Evolutionary conservation across 2,888 invertebrate species (phyloP), one percentile per base, ranked within the genome.

Genomic region (Sarcophaga variegata): DNA sequence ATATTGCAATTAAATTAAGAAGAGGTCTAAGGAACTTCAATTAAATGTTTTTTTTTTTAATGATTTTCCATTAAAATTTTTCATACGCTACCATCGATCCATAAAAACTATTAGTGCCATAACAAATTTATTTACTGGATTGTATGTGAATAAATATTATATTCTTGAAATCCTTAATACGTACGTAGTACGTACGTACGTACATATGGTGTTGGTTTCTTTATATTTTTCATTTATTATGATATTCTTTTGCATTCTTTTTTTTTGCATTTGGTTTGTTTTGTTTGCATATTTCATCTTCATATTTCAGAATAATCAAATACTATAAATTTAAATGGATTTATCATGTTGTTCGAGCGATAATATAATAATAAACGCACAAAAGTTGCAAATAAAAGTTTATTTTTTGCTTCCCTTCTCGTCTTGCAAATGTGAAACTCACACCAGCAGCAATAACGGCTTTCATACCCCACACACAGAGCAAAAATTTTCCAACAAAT

Each of bases 311-410:
- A 70, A 17, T 71, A 79, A 85, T 86, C 77, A 80, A 80, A 86
- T 74, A 77, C 69, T 45, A 74, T 81, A 81, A 86, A 81, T 81
- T 76, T 86, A 86, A 86, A 86, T 86, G 83, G 86, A 83, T 83
- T 86, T 83, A 86, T 86, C 86, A 64, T 86, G 86, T 86, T 83
- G 37, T 77, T 77, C 59, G 64, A 72, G 71, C 74, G 71, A 76
- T 86, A 85, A 85, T 81, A 62, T n/a, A 45, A 62, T 27, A 74
- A 75, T 81, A 63, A 81, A 86, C 63, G 69, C 76, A 72, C 25
- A 77, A 69, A 63, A 17, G 2, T 27, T 67, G n/a, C 66, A 60
- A 12, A 71, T 70, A 45, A 45, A 67, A 59, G 20, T 0, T 66
- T 47, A 17, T 14, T 27, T 60, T 14, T 37, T 37, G 37, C 37